Conservation (phyloP, 2,888 invertebrate species). For the Thalpophila matura region DNA sequence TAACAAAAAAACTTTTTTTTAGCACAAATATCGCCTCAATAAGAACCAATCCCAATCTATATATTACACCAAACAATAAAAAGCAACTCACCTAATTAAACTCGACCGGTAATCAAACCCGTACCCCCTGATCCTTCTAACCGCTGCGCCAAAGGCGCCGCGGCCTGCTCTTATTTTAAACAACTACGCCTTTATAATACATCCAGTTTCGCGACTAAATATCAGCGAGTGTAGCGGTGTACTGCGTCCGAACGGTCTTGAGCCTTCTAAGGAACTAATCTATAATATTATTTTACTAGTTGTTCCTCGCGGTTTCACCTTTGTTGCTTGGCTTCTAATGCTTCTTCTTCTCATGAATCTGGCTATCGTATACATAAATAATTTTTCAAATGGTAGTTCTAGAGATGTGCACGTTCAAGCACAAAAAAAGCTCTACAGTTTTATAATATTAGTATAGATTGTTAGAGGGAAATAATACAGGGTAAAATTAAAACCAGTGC, state of each 20-base stretch:
- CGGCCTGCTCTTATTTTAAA: constrained; percentile 89
- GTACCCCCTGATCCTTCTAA: constrained; percentile 20
- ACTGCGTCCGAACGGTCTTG: constrained; percentile 71
- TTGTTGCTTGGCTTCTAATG: too few species aligned
- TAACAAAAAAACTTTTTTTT: not conserved
- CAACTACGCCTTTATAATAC: constrained; percentile 90
- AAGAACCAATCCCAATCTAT: too few species aligned
- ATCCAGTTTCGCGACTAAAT: constrained; percentile 91
- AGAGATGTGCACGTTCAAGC: too few species aligned
- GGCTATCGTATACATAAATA: too few species aligned
- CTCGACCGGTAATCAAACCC: constrained; percentile 77
- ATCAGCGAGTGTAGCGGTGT: constrained; percentile 89
- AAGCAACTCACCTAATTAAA: not conserved
- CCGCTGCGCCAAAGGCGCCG: constrained; percentile 66
- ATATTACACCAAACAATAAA: not conserved
- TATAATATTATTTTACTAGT: not conserved
- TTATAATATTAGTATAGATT: too few species aligned
- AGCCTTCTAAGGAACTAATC: constrained; percentile 70
- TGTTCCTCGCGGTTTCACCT: too few species aligned
- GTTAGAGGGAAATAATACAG: too few species aligned
- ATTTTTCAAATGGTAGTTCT: too few species aligned
- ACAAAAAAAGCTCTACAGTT: too few species aligned
- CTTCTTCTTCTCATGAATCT: too few species aligned
- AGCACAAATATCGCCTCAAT: not conserved
- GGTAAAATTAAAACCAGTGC: too few species aligned